phyloP scores from a whole-genome alignment of 2,113 vertebrate genomes.

The Pseudolaguvia tuberculata region DNA sequence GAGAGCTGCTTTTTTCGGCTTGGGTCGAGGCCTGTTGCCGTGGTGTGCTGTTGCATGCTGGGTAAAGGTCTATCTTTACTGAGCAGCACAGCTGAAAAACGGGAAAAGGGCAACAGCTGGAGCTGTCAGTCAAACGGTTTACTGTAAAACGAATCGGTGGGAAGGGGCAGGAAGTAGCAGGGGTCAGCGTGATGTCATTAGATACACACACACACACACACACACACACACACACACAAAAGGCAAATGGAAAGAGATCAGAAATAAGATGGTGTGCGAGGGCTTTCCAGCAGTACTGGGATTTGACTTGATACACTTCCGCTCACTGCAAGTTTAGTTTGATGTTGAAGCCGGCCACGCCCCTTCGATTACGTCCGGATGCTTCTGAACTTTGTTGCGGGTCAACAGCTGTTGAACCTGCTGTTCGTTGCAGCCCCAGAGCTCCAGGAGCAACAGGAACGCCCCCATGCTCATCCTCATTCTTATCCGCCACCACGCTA shows the following conservation, averaged over 20 bases:
- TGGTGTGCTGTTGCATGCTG: constrained; percentile 47
- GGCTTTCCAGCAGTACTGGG: not conserved
- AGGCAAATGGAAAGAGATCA: constrained; percentile 24
- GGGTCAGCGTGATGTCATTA: constrained; percentile 60
- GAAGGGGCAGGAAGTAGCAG: constrained; percentile 19
- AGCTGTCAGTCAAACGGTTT: constrained; percentile 68
- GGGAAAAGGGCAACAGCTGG: constrained; percentile 64
- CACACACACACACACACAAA: no score
- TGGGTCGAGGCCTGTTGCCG: constrained; percentile 73
- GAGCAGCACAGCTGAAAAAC: constrained; percentile 67
- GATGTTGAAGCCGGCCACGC: not conserved
- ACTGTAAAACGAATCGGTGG: constrained; percentile 62
- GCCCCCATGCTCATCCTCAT: constrained; percentile 58
- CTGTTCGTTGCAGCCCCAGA: constrained; percentile 45
- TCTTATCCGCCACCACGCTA: constrained; percentile 57
- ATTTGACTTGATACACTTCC: not conserved
- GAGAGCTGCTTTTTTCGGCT: constrained; percentile 69
- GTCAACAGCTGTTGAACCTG: constrained; percentile 73
- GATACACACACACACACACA: constrained; percentile 14
- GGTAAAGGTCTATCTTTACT: constrained; percentile 65
- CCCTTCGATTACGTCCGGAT: constrained; percentile 54
- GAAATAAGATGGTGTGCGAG: not conserved
- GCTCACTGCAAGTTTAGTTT: not conserved
- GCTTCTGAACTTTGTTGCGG: constrained; percentile 53
- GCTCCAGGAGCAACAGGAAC: constrained; percentile 51